A percentile compares a stretch with the other conserved stretches of the same genome.
phyloP scores from a whole-genome alignment of 2,888 invertebrate species.

The Teleogryllus oceanicus region DNA sequence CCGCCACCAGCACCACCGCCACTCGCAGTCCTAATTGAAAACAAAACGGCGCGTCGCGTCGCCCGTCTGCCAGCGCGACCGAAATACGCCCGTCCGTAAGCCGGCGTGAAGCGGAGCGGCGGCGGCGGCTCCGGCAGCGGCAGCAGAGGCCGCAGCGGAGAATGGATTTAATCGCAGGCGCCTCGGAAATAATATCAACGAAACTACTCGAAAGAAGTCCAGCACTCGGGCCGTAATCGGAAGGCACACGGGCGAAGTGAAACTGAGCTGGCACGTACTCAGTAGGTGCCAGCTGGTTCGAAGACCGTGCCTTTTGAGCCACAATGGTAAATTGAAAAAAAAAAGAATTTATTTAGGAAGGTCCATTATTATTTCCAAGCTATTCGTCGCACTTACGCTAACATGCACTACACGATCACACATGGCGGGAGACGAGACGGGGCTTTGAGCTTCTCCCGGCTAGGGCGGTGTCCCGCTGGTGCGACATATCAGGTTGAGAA shows the following conservation, averaged over 20 bases:
- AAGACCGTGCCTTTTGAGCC: no score
- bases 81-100: neutral
- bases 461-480: no score
- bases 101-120: neutral
- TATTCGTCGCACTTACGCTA: no score
- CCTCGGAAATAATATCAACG: neutral
- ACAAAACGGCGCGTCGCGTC: constrained; percentile 5
- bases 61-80: neutral
- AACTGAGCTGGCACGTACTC: no score
- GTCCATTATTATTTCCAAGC: no score
- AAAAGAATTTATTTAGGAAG: no score
- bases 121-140: neutral
- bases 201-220: neutral
- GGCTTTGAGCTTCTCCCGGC: no score
- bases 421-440: no score
- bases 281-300: no score
- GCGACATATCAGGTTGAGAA: no score
- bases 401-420: no score
- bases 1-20: neutral
- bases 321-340: no score
- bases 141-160: neutral
- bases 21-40: neutral
- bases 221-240: neutral
- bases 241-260: neutral
- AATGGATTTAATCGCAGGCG: constrained; percentile 2